Percentiles rank a stretch among this genome's conserved stretches.
phyloP scores from a whole-genome alignment of 2,797 vertebrate species.

The Synanceia verrucosa region DNA sequence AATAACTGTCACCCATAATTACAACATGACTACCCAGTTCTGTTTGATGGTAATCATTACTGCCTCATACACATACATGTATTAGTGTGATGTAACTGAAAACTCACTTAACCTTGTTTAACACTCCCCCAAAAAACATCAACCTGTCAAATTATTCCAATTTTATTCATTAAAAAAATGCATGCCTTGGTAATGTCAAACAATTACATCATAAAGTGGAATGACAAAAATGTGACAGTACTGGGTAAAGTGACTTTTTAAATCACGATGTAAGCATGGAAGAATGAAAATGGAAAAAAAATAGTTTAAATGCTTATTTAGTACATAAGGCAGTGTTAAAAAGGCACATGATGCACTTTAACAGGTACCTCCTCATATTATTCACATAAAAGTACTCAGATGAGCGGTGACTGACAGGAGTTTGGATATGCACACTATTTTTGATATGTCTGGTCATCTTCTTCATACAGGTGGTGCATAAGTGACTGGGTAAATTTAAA shows the following conservation, averaged over 20 bases:
- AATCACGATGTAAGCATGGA: slow-evolving; percentile 34
- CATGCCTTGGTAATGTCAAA: slow-evolving; percentile 61
- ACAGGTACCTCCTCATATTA: slow-evolving; percentile 6
- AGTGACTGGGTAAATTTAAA: slow-evolving; percentile 1
- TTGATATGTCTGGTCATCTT: slow-evolving; percentile 8
- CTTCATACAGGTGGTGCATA: slow-evolving; percentile 47
- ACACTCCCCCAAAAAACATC: not conserved
- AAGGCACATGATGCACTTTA: slow-evolving; percentile 73
- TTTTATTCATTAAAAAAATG: slow-evolving; percentile 81
- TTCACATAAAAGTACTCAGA: not conserved
- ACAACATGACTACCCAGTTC: too few relatives aligned
- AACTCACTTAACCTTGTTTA: too few relatives aligned
- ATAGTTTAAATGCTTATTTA: slow-evolving; percentile 33
- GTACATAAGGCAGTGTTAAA: slow-evolving; percentile 67
- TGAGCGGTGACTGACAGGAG: slow-evolving; percentile 7
- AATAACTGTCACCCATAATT: too few relatives aligned
- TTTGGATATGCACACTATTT: not conserved
- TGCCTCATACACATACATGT: too few relatives aligned
- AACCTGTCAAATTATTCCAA: slow-evolving; percentile 45
- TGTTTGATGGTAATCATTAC: too few relatives aligned
- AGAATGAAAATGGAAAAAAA: slow-evolving; percentile 24
- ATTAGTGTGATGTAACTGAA: too few relatives aligned
- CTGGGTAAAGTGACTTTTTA: slow-evolving; percentile 47
- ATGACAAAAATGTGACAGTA: slow-evolving; percentile 59
- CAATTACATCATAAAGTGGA: slow-evolving; percentile 65